Base-by-base conservation (phyloP, 2,797 vertebrate genomes). In the Alexandromys oeconomus region DNA sequence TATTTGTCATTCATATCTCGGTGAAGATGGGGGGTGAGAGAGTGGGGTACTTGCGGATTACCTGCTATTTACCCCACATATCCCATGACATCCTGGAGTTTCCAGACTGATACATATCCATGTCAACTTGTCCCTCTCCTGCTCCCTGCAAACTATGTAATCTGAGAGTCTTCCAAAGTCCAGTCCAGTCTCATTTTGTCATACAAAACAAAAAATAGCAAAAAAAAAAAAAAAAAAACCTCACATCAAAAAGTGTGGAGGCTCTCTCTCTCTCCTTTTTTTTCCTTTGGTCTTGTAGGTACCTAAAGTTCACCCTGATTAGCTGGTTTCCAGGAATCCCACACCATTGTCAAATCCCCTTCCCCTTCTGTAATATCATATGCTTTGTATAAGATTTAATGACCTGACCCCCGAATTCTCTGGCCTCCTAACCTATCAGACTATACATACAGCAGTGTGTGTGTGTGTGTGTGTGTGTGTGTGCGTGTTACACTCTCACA, bases 71-170 rank as follows among this genome's bases (percentile, higher is more conserved):
- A 23, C 48, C 31, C 43, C 11, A 23, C 82, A 85, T 14, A n/a
- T n/a, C 82, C 29, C 31, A 67, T 7, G 4, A 13, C 31, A 8
- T 67, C 61, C 17, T 23, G 3, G 34, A 34, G 10, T 48, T 48
- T 63, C 59, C 27, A 73, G 57, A n/a, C 59, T 27, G 43, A 94
- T 8, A 79, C 14, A 37, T 51, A 88, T 43, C 46, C 43, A 77
- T 48, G 67, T 54, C 61, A 76, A 13, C 25, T 63, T 43, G 1
- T 43, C 34, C 74, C 76, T 48, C 29, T 67, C 13, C 89, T 85
- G 51, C 71, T 67, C 67, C 94, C 80, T 93, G 37, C 29, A 93
- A 87, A 76, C 61, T 54, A 48, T 61, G 34, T 51, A 88, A 51
- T 77, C 48, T 59, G 71, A 90, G 40, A 87, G 40, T 84, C 69